A percentile compares a stretch with the other conserved stretches of the same genome.
These are phyloP conservation scores for Sebastes iracundus DNA, from an alignment of 2,797 vertebrate species.

Conservation along the genomic window DNA sequence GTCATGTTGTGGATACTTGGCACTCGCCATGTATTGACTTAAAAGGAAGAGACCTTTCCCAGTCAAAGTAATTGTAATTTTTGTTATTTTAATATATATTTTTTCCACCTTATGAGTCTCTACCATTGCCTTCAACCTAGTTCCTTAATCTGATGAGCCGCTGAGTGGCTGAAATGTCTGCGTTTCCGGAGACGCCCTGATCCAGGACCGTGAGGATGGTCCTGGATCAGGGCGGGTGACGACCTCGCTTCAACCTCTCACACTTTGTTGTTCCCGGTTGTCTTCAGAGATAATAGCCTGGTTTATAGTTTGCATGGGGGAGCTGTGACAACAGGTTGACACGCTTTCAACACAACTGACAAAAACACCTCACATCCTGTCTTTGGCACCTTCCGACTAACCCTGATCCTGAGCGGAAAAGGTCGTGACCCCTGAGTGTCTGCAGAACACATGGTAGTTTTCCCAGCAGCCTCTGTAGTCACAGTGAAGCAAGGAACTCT, in stretches of 20 bases:
- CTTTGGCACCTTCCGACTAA: conserved; percentile 64
- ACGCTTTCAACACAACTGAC: conserved; percentile 16
- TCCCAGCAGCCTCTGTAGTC: conserved; percentile 74
- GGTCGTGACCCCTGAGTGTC: conserved; percentile 75
- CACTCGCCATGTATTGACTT: neutral
- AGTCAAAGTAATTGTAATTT: neutral
- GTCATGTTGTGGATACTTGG: neutral
- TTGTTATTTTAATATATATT: neutral
- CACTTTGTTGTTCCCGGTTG: conserved; percentile 7
- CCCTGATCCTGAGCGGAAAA: conserved; percentile 58
- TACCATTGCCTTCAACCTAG: neutral
- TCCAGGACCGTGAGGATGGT: neutral
- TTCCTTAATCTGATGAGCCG: neutral
- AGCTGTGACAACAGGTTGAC: conserved; percentile 26
- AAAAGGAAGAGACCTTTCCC: neutral
- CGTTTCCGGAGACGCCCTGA: neutral
- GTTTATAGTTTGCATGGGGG: conserved; percentile 4
- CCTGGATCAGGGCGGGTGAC: neutral
- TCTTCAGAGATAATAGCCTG: conserved; percentile 5
- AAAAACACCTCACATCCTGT: conserved; percentile 38
- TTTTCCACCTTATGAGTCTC: neutral
- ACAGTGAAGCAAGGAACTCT: conserved; percentile 74
- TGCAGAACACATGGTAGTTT: conserved; percentile 59
- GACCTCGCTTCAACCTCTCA: conserved; percentile 1
- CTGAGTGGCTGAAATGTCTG: neutral